phyloP scores from a whole-genome alignment of 2,888 invertebrate genomes.

The Macrosoma leucophasiata region DNA sequence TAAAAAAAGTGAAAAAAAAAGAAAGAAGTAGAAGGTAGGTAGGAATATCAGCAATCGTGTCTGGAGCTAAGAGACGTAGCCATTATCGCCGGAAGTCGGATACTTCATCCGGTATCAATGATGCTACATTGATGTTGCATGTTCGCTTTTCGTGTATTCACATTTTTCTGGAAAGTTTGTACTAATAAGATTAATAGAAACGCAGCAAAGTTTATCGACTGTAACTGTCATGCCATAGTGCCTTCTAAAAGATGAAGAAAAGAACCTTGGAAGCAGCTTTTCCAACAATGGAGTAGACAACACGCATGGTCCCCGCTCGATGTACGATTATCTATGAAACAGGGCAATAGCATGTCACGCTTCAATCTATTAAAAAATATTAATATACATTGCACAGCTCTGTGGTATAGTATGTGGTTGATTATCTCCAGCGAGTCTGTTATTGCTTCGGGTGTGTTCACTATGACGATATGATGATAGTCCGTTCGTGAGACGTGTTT shows the following conservation, averaged over 20 bases:
- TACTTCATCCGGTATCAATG: constrained; percentile 53
- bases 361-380: constrained; percentile 29
- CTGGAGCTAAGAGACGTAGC: constrained; percentile 66
- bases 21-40: constrained; percentile 66
- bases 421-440: too few relatives aligned
- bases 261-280: constrained; percentile 74
- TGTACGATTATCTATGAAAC: constrained; percentile 73
- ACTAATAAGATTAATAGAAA: constrained; percentile 72
- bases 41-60: constrained; percentile 69
- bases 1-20: constrained; percentile 65
- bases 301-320: constrained; percentile 70
- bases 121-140: constrained; percentile 53
- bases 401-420: constrained; percentile 24
- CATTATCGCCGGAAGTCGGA: constrained; percentile 56
- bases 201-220: constrained; percentile 74
- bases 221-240: constrained; percentile 75
- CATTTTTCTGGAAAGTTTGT: constrained; percentile 64
- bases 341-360: constrained; percentile 70
- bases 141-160: constrained; percentile 69
- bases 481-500: too few relatives aligned
- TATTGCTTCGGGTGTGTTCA: too few relatives aligned
- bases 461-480: too few relatives aligned
- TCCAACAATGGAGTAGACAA: constrained; percentile 76
- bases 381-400: constrained; percentile 20
- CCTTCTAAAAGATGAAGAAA: constrained; percentile 73